Evolutionary conservation across 2,113 vertebrate genomes (phyloP).

Genomic region (Gambusia affinis): DNA sequence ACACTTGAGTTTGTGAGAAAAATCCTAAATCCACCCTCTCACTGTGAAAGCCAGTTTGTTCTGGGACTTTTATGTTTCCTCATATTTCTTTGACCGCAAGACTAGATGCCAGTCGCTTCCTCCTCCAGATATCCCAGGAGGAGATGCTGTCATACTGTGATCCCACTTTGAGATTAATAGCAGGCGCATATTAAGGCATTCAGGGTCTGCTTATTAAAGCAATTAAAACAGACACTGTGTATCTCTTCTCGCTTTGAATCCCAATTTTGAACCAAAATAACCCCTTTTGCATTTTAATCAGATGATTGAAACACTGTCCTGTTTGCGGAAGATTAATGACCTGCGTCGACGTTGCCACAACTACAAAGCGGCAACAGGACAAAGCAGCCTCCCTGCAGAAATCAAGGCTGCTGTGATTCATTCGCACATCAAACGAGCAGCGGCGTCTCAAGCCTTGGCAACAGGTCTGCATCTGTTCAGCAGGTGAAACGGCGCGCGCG

Average conservation of each 20-base stretch:
- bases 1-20: slow-evolving; percentile 1
- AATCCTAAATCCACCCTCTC: slow-evolving; percentile 56
- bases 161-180: slow-evolving; percentile 29
- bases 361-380: slow-evolving; percentile 23
- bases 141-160: slow-evolving; percentile 49
- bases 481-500: slow-evolving; percentile 1
- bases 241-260: slow-evolving; percentile 14
- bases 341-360: slow-evolving; percentile 2
- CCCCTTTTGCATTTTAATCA: slow-evolving; percentile 32
- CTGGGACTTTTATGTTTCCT: slow-evolving; percentile 43
- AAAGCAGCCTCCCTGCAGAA: slow-evolving; percentile 4
- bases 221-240: slow-evolving; percentile 23
- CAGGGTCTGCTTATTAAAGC: slow-evolving; percentile 17
- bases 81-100: slow-evolving; percentile 24
- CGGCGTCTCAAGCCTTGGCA: slow-evolving; percentile 27
- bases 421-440: slow-evolving; percentile 17
- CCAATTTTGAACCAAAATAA: slow-evolving; percentile 3
- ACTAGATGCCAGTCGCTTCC: slow-evolving; percentile 43
- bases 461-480: slow-evolving; percentile 30
- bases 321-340: slow-evolving; percentile 28
- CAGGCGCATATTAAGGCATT: slow-evolving; percentile 7
- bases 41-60: slow-evolving; percentile 68
- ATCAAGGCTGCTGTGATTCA: slow-evolving; percentile 25
- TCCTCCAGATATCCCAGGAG: slow-evolving; percentile 23
- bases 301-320: slow-evolving; percentile 10